Evolutionary conservation across 2,888 invertebrate species (phyloP).

Genomic region (Tyria jacobaeae): DNA sequence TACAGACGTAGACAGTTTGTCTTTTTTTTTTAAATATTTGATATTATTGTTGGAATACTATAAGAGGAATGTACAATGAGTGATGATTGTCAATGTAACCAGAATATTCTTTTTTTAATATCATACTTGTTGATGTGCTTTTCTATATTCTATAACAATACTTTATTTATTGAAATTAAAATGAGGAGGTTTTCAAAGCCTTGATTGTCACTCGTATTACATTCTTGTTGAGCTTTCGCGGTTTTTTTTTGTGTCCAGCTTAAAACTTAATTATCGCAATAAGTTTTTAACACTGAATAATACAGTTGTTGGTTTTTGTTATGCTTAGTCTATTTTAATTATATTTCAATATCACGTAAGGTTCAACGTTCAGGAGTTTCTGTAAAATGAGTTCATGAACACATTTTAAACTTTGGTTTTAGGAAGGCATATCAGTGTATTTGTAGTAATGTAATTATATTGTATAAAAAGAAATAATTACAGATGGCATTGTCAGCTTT

Average conservation of each 20-base stretch:
- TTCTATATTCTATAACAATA: too few species aligned
- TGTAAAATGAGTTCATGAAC: constrained; percentile 10
- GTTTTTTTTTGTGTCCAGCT: constrained; percentile 44
- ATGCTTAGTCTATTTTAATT: constrained; percentile 23
- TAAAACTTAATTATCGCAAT: constrained; percentile 39
- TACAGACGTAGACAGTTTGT: constrained; percentile 58
- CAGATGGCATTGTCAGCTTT: constrained; percentile 44
- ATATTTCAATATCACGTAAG: constrained; percentile 26
- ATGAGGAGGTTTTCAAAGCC: too few species aligned
- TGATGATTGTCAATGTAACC: constrained; percentile 1
- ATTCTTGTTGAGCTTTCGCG: constrained; percentile 36
- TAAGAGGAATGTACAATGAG: constrained; percentile 41
- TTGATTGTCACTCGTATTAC: constrained; percentile 19
- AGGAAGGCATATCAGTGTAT: constrained; percentile 6
- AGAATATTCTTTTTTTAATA: not conserved
- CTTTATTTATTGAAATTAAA: too few species aligned
- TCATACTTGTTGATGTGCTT: not conserved
- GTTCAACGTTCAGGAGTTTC: constrained; percentile 29
- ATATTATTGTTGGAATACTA: constrained; percentile 64
- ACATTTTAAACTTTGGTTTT: not conserved
- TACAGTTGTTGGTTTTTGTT: constrained; percentile 33
- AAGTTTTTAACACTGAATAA: constrained; percentile 38
- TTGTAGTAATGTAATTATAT: constrained; percentile 17
- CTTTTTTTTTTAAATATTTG: constrained; percentile 65
- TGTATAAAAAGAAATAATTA: constrained; percentile 43